Base-by-base conservation (phyloP, 2,888 invertebrate genomes). In the Seira sanloemensis region DNA sequence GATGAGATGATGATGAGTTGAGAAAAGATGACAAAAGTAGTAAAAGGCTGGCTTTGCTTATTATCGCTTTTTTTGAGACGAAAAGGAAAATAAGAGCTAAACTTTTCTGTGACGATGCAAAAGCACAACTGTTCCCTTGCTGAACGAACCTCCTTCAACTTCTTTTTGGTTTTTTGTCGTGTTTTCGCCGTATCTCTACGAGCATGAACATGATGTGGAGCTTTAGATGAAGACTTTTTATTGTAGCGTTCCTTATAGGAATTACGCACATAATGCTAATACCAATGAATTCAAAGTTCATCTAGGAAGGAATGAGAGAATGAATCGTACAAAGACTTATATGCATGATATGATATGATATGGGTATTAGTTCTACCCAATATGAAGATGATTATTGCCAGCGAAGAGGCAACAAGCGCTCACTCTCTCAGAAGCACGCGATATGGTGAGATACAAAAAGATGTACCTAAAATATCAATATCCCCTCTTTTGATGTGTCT, bases 31-130 rank as follows among this genome's bases (percentile, higher is more conserved):
- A 77, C 68, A 77, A 77, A n/a, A 23, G 76, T 76, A 24, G 65
- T 66, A 23, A 78, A 62, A 77, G 66, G 26, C 76, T 69, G 77
- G 16, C 58, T 69, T 25, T 58, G 62, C 24, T 58, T 12, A n/a
- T n/a, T 9, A n/a, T 58, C 19, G 58, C 58, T 58, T 58, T 58
- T 4, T n/a, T 58, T 58, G 58, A 12, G 58, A 12, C 16, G 19
- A n/a, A 58, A 58, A 58, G 58, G 19, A 62, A 78, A 78, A n/a
- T 65, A 65, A 54, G 69, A 78, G 78, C 37, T 37, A 78, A 78
- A 78, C 78, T 78, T 78, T 78, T 78, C 78, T 37, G 78, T 78
- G 78, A 78, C 78, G 78, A 78, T 78, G 78, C 78, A 78, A 78
- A 78, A 78, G 78, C 78, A 78, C 78, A 78, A 78, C 78, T 78